Conservation (phyloP, 1,140 invertebrate species). For the Drosophila ambigua region DNA sequence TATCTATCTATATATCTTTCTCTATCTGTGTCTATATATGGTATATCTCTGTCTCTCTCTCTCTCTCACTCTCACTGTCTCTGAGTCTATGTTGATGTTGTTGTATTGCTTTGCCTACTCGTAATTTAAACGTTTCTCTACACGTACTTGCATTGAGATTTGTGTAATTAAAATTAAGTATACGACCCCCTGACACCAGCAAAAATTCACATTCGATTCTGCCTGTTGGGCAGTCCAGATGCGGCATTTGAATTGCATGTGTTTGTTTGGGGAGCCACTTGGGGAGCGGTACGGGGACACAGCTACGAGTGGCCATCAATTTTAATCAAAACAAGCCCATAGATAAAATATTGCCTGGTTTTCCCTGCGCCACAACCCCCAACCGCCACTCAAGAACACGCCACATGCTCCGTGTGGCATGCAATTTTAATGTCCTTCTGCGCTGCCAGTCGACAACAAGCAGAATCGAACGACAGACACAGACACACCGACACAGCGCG, state of each 20-base stretch:
- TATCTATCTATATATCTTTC: slow-evolving; percentile 25
- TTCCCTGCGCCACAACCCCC: background rate
- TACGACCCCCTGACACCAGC: slow-evolving; percentile 50
- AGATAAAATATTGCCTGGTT: slow-evolving; percentile 25
- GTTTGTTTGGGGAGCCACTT: background rate
- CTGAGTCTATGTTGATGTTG: slow-evolving; percentile 75
- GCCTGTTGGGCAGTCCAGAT: slow-evolving; percentile 1
- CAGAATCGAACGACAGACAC: slow-evolving; percentile 52
- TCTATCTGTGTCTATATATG: slow-evolving; percentile 25
- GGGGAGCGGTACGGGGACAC: background rate
- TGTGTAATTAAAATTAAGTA: slow-evolving; percentile 67
- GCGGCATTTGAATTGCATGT: slow-evolving; percentile 7
- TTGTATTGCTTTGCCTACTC: slow-evolving; percentile 84
- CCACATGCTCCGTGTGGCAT: slow-evolving; percentile 56
- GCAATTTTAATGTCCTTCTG: slow-evolving; percentile 72
- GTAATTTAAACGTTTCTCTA: slow-evolving; percentile 80
- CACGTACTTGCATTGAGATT: slow-evolving; percentile 64
- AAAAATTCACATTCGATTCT: slow-evolving; percentile 17
- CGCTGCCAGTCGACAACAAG: slow-evolving; percentile 46
- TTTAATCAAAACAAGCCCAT: slow-evolving; percentile 32
- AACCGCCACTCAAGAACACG: too few species aligned
- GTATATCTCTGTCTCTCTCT: slow-evolving; percentile 28
- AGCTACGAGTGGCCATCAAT: background rate
- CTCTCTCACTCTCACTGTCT: slow-evolving; percentile 14
- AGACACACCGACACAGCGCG: slow-evolving; percentile 32